Conservation (phyloP, 2,888 invertebrate species). For the Marasmarcha lunaedactyla region DNA sequence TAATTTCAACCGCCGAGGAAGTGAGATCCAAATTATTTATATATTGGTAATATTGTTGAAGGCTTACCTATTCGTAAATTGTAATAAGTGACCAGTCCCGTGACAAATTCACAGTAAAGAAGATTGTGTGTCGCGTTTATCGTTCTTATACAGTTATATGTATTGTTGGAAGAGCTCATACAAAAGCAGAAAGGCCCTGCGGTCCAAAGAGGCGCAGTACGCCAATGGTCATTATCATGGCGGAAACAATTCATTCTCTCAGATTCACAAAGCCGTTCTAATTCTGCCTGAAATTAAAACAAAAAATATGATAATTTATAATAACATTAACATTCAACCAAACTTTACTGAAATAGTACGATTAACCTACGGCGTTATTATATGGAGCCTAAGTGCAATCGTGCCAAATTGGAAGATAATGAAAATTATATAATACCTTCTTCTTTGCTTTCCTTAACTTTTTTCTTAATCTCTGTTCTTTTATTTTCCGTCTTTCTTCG, state of each 20-base stretch:
- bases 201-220: slow-evolving; percentile 96
- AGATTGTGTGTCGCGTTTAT: slow-evolving; percentile 96
- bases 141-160: slow-evolving; percentile 95
- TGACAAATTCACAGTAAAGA: slow-evolving; percentile 97
- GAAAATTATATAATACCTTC: slow-evolving; percentile 54
- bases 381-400: too few species aligned
- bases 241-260: slow-evolving; percentile 97
- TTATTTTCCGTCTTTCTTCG: slow-evolving; percentile 79
- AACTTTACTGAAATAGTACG: too few species aligned
- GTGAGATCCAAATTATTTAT: too few species aligned
- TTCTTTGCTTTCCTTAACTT: too few species aligned
- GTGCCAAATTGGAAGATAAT: too few species aligned
- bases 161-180: slow-evolving; percentile 98
- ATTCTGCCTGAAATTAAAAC: too few species aligned
- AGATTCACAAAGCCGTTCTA: slow-evolving; percentile 86
- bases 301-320: too few species aligned
- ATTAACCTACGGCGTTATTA: too few species aligned
- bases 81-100: slow-evolving; percentile 94
- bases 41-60: too few species aligned
- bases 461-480: slow-evolving; percentile 83
- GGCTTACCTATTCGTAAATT: slow-evolving; percentile 83
- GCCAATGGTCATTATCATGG: slow-evolving; percentile 96
- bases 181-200: slow-evolving; percentile 98
- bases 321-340: too few species aligned
- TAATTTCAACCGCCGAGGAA: too few species aligned